Evolutionary conservation across 2,797 vertebrate genomes (phyloP).

Genomic region (Rhabdomys pumilio): DNA sequence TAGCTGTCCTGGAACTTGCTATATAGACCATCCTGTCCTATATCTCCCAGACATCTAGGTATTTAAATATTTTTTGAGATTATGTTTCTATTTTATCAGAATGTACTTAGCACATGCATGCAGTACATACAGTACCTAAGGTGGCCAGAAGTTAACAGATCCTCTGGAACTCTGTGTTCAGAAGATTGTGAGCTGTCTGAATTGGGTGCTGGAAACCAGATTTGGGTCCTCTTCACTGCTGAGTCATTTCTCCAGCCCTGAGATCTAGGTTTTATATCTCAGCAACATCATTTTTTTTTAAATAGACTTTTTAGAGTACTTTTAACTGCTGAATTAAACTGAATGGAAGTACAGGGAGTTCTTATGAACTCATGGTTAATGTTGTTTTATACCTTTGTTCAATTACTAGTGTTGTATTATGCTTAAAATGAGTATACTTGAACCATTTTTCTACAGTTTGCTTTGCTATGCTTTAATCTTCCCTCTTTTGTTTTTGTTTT

Average conservation of each 20-base stretch:
- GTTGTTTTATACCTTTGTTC: constrained; percentile 44
- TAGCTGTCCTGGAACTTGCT: background rate
- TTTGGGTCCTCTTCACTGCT: background rate
- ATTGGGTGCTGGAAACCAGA: background rate
- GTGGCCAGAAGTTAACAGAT: background rate
- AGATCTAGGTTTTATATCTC: constrained; percentile 32
- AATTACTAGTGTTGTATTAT: constrained; percentile 23
- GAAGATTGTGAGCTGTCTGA: background rate
- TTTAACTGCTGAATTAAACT: constrained; percentile 33
- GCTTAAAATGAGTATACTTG: background rate
- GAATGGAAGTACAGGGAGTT: constrained; percentile 6
- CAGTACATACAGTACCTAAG: background rate
- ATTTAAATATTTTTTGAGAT: background rate
- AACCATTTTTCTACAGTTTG: constrained; percentile 29
- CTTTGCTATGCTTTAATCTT: constrained; percentile 23
- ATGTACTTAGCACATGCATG: background rate
- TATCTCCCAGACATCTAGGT: background rate
- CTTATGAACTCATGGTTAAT: background rate
- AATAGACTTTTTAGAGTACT: background rate
- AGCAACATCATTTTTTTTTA: constrained; percentile 21
- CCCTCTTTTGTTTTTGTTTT: too few relatives aligned
- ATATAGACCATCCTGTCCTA: background rate
- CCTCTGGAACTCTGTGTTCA: background rate
- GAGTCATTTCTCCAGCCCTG: background rate
- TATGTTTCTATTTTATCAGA: background rate